Evolutionary conservation across 2,113 vertebrate species (phyloP).

Genomic region (Echinops telfairi): DNA sequence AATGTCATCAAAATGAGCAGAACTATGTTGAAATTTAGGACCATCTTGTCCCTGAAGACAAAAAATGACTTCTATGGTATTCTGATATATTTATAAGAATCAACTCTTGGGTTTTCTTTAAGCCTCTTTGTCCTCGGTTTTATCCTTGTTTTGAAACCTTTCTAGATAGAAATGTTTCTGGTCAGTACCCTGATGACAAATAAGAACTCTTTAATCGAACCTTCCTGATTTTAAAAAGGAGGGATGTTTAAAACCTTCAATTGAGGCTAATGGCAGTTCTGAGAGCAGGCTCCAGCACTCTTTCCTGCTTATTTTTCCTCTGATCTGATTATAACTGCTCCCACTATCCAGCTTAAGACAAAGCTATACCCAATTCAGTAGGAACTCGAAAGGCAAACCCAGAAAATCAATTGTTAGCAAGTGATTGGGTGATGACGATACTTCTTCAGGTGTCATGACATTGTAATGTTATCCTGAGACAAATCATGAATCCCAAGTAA

Average conservation of each 20-base stretch:
- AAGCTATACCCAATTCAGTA: background rate
- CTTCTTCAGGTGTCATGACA: background rate
- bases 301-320: conserved; percentile 13
- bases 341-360: conserved; percentile 25
- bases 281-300: background rate
- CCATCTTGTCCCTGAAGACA: background rate
- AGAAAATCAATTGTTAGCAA: conserved; percentile 35
- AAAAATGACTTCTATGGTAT: background rate
- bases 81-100: background rate
- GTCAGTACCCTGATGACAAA: background rate
- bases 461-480: background rate
- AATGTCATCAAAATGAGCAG: background rate
- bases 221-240: background rate
- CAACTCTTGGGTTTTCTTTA: background rate
- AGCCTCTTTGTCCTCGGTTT: background rate
- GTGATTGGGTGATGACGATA: background rate
- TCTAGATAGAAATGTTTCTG: background rate
- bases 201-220: background rate
- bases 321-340: conserved; percentile 29
- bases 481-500: background rate
- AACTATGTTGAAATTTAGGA: background rate
- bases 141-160: background rate
- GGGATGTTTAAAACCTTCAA: conserved; percentile 18
- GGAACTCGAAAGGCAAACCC: background rate
- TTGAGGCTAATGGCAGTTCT: background rate